Conservation (phyloP, 2,113 vertebrate genomes). For the Electrona antarctica region DNA sequence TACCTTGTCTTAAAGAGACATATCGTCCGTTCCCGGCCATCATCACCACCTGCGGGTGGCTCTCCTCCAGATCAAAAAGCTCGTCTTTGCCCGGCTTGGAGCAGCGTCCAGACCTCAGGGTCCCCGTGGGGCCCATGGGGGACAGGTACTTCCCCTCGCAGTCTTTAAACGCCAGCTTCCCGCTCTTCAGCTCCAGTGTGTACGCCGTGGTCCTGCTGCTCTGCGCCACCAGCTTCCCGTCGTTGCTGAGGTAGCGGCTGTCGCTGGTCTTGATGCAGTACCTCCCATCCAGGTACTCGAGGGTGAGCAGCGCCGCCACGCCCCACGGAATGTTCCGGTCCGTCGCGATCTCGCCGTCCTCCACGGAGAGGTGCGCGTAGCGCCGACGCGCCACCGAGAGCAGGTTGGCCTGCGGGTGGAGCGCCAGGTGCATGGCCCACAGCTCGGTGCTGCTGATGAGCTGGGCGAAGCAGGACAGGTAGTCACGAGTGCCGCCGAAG, state of each 20-base stretch:
- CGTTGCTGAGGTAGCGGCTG: conserved; percentile 88
- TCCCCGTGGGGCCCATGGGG: conserved; percentile 89
- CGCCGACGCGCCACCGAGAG: conserved; percentile 90
- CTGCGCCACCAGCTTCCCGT: conserved; percentile 85
- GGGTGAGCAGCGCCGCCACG: conserved; percentile 90
- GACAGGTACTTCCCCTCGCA: conserved; percentile 92
- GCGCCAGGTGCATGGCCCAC: conserved; percentile 93
- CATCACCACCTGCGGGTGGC: conserved; percentile 94
- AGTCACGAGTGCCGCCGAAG: conserved; percentile 89
- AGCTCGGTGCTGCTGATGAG: conserved; percentile 86
- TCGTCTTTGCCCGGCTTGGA: conserved; percentile 94
- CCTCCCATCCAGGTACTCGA: conserved; percentile 88
- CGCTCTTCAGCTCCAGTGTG: conserved; percentile 91
- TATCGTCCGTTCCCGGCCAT: conserved; percentile 88
- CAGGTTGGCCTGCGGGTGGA: conserved; percentile 93
- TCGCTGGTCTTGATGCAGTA: conserved; percentile 92
- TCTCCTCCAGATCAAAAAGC: conserved; percentile 95
- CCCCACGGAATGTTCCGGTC: conserved; percentile 94
- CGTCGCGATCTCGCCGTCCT: conserved; percentile 87
- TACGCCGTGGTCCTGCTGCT: conserved; percentile 83
- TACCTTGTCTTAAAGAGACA: conserved; percentile 94
- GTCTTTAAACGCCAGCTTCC: conserved; percentile 95
- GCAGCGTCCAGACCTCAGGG: conserved; percentile 90
- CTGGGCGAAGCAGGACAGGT: conserved; percentile 92
- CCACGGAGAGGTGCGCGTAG: conserved; percentile 88